Base-by-base conservation (phyloP, 2,797 vertebrate genomes). In the Graptemys geographica region DNA sequence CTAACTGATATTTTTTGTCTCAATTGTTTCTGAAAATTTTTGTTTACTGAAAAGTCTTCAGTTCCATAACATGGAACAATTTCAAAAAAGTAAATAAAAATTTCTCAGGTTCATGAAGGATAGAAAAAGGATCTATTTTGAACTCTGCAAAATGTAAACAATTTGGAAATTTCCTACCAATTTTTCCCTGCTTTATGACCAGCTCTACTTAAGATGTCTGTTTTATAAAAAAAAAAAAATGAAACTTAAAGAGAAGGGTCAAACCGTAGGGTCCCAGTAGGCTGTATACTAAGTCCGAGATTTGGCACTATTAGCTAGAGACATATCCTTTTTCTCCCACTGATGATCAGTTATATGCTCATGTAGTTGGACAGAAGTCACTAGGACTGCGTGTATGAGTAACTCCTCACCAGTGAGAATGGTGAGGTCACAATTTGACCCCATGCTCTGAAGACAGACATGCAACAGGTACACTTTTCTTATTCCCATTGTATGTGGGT, bases 401-500 rank as follows among this genome's bases (percentile, higher is more conserved):
- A 41, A 72, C 65, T 3, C 9, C 19, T 21, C n/a, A 72, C n/a
- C 65, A 11, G n/a, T 72, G 65, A 37, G n/a, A 72, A 37, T 37
- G n/a, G 19, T 37, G n/a, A 9, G 19, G 18, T 72, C n/a, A 41
- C n/a, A 37, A 23, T 41, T 72, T 21, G 19, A 72, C 65, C 65
- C 65, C 19, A 19, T 33, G 7, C 13, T 16, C 59, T 62, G 59
- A 33, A 33, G 31, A 33, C 59, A 62, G 59, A 13, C 15, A 18
- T 33, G 16, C 33, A n/a, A n/a, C 62, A 65, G 16, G 33, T n/a
- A 57, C 25, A 57, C 56, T 57, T 57, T 57, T 27, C 56, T 69
- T n/a, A 37, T 74, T 74, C 69, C 21, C 2, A 27, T 94, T 96
- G 92, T 96, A 96, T 96, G 95, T 95, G 97, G 92, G 92, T 97